Base-by-base conservation (phyloP, 37 sponge, comb jelly and placozoan genomes). In the Petrosia ficiformis region DNA sequence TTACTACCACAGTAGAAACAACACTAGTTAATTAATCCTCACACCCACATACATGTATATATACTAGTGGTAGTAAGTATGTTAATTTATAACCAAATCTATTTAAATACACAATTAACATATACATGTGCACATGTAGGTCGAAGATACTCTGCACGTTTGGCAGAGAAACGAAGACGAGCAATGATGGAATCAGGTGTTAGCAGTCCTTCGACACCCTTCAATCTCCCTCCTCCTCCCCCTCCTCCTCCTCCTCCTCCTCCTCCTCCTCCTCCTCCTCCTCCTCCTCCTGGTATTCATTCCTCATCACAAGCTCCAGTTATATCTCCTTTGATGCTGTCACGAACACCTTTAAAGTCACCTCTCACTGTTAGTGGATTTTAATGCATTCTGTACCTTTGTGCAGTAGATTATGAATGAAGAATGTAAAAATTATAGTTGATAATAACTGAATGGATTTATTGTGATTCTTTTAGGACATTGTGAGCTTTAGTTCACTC, bases 211-310 rank as follows among this genome's bases (percentile, higher is more conserved):
- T 22, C 63, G 6, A 11, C 28, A 11, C 6, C 14, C 6, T n/a
- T 61, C 14, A 26, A 24, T 61, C 26, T 69, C 70, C 19, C 44
- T 39, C 42, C 36, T 39, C 5, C 42, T 69, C 38, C 22, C 38
- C 24, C 44, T 42, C 70, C n/a, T 22, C 28, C 22, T 69, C 24
- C 33, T 42, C 24, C 33, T 39, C 36, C 70, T 69, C 52, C 63
- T 61, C 63, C 63, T 26, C 63, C 43, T 16, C 52, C 60, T 2
- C 77, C 79, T 32, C 69, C 77, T 10, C 85, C 81, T n/a, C 91
- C 83, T 60, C 91, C 87, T 54, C 91, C 91, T 42, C 82, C 84
- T 8, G 73, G 63, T 21, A 77, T 76, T 14, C 76, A 78, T 32
- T 60, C 59, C 66, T 61, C 59, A 42, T 60, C 75, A 22, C 75